Evolutionary conservation across 1,140 invertebrate genomes (phyloP).

Genomic region (Sycobia sp.): DNA sequence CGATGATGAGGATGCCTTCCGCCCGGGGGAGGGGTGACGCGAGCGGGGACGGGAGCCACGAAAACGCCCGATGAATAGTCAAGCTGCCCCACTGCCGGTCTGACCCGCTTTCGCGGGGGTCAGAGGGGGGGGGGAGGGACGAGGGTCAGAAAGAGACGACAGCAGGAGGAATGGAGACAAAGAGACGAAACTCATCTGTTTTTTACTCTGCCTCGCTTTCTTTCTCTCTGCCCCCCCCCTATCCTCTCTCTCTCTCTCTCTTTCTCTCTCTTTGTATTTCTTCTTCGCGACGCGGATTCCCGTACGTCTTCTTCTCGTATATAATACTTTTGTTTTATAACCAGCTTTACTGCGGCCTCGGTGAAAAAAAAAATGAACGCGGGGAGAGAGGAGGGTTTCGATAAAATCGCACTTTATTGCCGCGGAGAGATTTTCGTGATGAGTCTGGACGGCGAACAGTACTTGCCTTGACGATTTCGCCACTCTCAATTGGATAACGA

Average conservation of each 20-base stretch:
- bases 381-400: constrained; percentile 30
- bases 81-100: constrained; percentile 31
- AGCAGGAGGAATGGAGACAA: too few relatives aligned
- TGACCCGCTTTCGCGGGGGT: neutral
- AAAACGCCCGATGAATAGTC: constrained; percentile 51
- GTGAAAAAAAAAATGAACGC: constrained; percentile 32
- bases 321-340: neutral
- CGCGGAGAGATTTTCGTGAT: constrained; percentile 15
- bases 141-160: too few relatives aligned
- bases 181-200: too few relatives aligned
- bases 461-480: too few relatives aligned
- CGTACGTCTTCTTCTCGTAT: neutral
- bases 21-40: constrained; percentile 32
- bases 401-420: constrained; percentile 24
- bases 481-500: neutral
- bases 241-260: too few relatives aligned
- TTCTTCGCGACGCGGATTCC: neutral
- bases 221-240: too few relatives aligned
- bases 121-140: too few relatives aligned
- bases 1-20: constrained; percentile 25
- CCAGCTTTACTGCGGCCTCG: neutral
- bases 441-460: constrained; percentile 11
- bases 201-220: too few relatives aligned
- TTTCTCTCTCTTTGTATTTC: neutral
- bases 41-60: constrained; percentile 41